Evolutionary conservation across 2,113 vertebrate genomes (phyloP), one percentile per base, ranked within the genome.

Genomic region (Diphyllodes magnificus): DNA sequence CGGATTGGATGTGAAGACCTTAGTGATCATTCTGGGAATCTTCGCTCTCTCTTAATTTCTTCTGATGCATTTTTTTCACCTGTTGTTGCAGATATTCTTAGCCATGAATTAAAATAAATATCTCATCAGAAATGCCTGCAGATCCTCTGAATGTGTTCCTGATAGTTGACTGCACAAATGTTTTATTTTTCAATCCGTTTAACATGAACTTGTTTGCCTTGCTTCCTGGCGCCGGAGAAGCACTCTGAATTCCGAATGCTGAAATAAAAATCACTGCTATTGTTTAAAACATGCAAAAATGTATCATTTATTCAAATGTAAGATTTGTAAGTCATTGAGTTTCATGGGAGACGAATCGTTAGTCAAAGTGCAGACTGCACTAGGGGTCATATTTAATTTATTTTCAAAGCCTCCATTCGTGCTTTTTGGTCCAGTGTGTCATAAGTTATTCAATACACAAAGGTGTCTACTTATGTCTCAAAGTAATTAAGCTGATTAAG

Each of bases 401-500:
- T 95, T 96, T 90, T 94, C 93, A 91, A 86, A 92, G 82, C 68
- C 78, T 94, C 86, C 39, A 79, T 91, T 94, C 2, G 23, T 86
- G 95, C 92, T 95, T 94, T 96, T 92, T 95, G 68, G 91, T 88
- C 95, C 89, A 88, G 90, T 35, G 49, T 84, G 86, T 95, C 77
- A 44, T 94, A 83, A 97, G 88, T 95, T 96, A 97, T 97, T 95
- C 94, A 97, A 95, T 94, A 90, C 95, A 96, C 95, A 95, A 96
- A 97, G 96, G 94, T 97, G 95, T 95, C 95, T 95, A 77, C 93
- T 95, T 95, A 76, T 76, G 81, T 92, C 94, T 96, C 82, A 86
- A 83, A 90, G 90, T 97, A 96, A 96, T 97, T 97, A 96, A 96
- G 91, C 88, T 95, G 96, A 97, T 97, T 97, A 96, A 97, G 96